Conservation (phyloP, 2,888 invertebrate genomes). For the Ariolimax columbianus region DNA sequence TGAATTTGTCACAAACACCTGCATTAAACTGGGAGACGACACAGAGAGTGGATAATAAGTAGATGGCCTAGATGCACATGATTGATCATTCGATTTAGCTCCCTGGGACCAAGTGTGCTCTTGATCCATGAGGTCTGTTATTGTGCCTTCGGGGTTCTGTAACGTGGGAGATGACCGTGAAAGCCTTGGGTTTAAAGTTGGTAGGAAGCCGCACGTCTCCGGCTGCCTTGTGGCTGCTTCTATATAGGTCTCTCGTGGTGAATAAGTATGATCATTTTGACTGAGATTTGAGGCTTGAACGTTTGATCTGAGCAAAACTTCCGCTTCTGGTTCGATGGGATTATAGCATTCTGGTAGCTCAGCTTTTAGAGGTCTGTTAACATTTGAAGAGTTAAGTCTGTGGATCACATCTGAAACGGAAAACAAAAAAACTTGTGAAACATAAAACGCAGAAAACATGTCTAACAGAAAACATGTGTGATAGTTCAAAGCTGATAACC, state of each 20-base stretch:
- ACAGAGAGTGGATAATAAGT: not conserved
- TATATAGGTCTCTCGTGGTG: not conserved
- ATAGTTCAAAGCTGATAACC: too few relatives aligned
- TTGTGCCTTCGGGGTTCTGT: not conserved
- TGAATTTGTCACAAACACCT: not conserved
- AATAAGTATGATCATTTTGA: not conserved
- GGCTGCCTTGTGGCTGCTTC: constrained; percentile 9
- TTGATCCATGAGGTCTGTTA: not conserved
- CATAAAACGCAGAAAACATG: not conserved
- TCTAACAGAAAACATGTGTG: too few relatives aligned
- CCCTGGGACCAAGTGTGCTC: not conserved
- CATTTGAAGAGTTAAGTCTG: not conserved
- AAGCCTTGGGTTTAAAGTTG: not conserved
- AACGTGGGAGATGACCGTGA: constrained; percentile 12
- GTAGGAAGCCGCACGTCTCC: not conserved
- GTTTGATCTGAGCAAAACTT: not conserved
- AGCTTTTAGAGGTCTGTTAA: not conserved
- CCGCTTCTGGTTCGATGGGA: not conserved
- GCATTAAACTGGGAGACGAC: not conserved
- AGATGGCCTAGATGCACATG: not conserved
- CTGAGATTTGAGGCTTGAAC: not conserved
- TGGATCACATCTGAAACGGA: not conserved
- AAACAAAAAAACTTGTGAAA: not conserved
- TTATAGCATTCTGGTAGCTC: not conserved
- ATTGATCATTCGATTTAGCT: not conserved